Evolutionary conservation across 2,113 vertebrate species (phyloP).

Genomic region (rabbit (Oryctolagus cuniculus)): DNA sequence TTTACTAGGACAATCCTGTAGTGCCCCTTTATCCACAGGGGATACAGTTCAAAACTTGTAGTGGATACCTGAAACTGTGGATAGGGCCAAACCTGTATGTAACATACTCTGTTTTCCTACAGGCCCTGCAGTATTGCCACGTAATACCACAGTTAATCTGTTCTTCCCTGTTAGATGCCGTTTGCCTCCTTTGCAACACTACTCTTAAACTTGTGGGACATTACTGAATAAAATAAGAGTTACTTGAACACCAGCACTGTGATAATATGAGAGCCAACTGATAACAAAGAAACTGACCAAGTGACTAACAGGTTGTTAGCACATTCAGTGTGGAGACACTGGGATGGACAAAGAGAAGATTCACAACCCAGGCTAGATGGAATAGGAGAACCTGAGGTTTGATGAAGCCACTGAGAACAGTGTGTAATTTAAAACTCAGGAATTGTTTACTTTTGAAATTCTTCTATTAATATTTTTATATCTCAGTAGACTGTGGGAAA

Average conservation of each 20-base stretch:
- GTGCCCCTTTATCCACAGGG: not conserved
- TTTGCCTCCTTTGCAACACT: not conserved
- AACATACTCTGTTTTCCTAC: not conserved
- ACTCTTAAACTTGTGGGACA: not conserved
- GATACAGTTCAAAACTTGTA: not conserved
- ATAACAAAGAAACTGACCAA: not conserved
- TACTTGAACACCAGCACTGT: not conserved
- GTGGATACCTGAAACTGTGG: not conserved
- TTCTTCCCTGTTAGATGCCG: not conserved
- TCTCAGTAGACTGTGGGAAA: not conserved
- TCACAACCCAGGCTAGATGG: not conserved
- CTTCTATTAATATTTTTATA: not conserved
- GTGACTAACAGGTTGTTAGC: not conserved
- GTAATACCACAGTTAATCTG: not conserved
- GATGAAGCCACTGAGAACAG: not conserved
- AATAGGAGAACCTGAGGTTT: not conserved
- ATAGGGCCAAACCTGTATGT: not conserved
- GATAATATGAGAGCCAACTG: not conserved
- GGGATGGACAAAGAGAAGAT: not conserved
- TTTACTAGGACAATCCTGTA: not conserved
- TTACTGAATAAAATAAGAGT: not conserved
- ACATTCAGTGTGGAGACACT: not conserved
- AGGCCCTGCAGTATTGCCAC: not conserved
- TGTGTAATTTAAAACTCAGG: not conserved
- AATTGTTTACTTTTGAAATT: not conserved